phyloP scores from a whole-genome alignment of 2,113 vertebrate genomes.

The Scortum barcoo region DNA sequence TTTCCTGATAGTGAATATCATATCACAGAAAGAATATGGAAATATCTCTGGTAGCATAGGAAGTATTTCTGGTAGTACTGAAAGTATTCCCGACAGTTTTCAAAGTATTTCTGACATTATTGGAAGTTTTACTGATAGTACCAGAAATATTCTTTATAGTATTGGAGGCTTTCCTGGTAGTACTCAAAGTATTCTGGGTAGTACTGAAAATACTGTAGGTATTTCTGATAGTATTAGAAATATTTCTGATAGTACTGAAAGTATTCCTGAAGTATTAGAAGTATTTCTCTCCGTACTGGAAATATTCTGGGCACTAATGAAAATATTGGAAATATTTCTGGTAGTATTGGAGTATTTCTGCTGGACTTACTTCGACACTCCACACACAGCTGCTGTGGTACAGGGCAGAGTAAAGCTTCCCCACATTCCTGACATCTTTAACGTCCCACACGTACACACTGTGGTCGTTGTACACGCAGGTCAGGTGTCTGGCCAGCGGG shows the following conservation, averaged over 20 bases:
- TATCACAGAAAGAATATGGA: no score
- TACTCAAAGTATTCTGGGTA: not conserved
- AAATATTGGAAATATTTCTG: no score
- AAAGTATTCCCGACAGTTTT: not conserved
- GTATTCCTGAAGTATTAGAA: not conserved
- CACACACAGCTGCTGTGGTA: constrained; percentile 93
- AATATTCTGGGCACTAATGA: no score
- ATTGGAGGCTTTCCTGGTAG: not conserved
- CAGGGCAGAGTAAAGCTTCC: constrained; percentile 88
- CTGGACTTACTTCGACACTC: constrained; percentile 86
- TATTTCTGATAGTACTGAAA: no score
- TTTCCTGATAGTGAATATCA: no score
- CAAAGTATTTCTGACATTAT: not conserved
- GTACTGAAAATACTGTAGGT: no score
- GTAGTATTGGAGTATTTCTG: not conserved
- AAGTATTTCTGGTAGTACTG: no score
- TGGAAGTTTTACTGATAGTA: no score
- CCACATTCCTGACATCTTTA: constrained; percentile 74
- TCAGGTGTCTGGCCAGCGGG: constrained; percentile 79
- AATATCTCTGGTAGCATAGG: not conserved
- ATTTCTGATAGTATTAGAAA: no score
- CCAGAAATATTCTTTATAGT: no score
- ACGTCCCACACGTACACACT: constrained; percentile 93
- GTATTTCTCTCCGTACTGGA: not conserved
- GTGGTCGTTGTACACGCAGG: constrained; percentile 92